These are phyloP conservation scores for Leucoraja ocellata DNA, from an alignment of 2,797 vertebrate species.

Conservation along the genomic window DNA sequence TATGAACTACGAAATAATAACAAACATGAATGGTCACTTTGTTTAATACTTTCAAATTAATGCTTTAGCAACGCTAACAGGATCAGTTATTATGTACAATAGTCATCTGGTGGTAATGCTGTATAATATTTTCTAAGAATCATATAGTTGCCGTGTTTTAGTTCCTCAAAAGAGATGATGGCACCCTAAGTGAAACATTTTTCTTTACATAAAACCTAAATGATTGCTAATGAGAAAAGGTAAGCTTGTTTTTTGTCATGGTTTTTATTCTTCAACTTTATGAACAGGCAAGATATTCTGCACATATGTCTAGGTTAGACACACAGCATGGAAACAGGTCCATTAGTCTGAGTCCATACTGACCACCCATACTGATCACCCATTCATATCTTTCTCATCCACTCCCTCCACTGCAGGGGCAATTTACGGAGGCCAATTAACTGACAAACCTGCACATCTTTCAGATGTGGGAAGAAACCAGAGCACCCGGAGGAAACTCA, in stretches of 20 bases:
- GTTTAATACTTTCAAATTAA: not conserved
- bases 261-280: too few species aligned
- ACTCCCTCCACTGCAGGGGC: too few species aligned
- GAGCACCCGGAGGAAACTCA: too few species aligned
- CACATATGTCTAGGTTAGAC: too few species aligned
- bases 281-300: too few species aligned
- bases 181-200: not conserved
- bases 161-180: not conserved
- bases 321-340: too few species aligned
- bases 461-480: too few species aligned
- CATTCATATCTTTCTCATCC: too few species aligned
- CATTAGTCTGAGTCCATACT: too few species aligned
- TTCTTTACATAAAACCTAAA: not conserved
- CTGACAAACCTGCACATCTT: too few species aligned
- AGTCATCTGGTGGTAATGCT: not conserved
- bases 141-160: not conserved
- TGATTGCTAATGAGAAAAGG: not conserved
- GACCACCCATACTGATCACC: too few species aligned
- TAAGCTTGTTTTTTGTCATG: not conserved
- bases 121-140: not conserved
- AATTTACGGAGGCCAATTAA: too few species aligned
- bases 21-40: not conserved
- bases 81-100: not conserved
- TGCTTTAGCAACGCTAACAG: not conserved
- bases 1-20: not conserved